Evolutionary conservation across 53 echinoderm and acorn worm species (phyloP), one percentile per base, ranked within the genome.

Genomic region (Stichopus horrens): DNA sequence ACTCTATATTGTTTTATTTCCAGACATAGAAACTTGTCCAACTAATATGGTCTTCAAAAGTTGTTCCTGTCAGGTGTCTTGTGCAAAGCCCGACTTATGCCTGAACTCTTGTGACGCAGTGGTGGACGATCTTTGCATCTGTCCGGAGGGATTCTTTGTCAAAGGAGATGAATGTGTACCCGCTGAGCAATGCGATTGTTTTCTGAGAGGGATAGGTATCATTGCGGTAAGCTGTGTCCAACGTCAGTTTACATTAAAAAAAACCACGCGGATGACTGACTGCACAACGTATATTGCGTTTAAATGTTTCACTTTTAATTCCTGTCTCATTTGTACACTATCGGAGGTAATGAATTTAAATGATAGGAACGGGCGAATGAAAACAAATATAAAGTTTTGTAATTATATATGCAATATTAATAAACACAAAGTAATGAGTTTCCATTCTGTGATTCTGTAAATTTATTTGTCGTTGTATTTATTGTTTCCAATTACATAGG

Each of bases 11-110:
- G 2, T 68, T 68, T 4, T 68, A 11, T 18, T 68, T 68, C 68
- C 18, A 68, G 68, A 18, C 68, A 68, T 68, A 5, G 68, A 68
- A 18, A 14, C 68, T 68, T 85, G 85, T 67, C 65, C 85, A 52
- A 16, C 85, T 23, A 85, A 85, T 53, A 65, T 51, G 85, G 65
- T 18, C 8, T 85, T 21, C 5, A 65, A 52, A 22, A 85, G 59
- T 59, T 85, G 85, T 16, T 85, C 85, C 20, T 85, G 65, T 51
- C 85, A 85, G 58, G 58, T 67, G 4, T 63, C 85, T 14, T 85
- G 85, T 59, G 66, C 60, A 18, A 52, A 67, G 5, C 85, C 85
- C 63, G 58, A 37, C 18, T 4, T 52, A 63, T 85, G 85, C 10
- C 52, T 23, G 3, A 11, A 18, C 18, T 23, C 67, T 37, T 85